Conservation (phyloP, 37 sponge, comb jelly and placozoan species). For the Spongilla lacustris region DNA sequence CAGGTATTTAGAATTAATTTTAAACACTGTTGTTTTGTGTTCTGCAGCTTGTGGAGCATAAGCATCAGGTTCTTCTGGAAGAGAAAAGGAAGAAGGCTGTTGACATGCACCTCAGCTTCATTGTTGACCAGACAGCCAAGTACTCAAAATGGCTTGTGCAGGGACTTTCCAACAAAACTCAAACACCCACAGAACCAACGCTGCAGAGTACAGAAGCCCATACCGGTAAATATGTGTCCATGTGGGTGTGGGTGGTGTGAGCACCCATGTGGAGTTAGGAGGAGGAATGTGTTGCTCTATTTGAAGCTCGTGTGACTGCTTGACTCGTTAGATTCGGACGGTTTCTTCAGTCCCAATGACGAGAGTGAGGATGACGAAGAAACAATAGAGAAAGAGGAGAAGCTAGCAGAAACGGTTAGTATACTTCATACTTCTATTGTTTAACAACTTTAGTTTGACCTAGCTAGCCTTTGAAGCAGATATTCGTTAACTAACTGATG, state of each 20-base stretch:
- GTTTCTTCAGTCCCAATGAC: constrained; percentile 48
- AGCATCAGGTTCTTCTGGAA: constrained; percentile 78
- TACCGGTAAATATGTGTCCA: no score
- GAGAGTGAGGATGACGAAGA: constrained; percentile 83
- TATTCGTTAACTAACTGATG: not conserved
- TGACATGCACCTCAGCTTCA: constrained; percentile 90
- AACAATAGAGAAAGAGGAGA: constrained; percentile 86
- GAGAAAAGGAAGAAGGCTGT: constrained; percentile 84
- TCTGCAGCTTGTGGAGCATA: constrained; percentile 77
- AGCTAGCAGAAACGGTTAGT: constrained; percentile 21
- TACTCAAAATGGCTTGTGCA: constrained; percentile 95
- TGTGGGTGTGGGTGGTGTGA: no score
- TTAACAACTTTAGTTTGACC: no score
- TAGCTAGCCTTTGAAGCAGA: not conserved
- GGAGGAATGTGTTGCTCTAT: no score
- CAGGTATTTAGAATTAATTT: no score
- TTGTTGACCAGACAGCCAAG: constrained; percentile 95
- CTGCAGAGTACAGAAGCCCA: constrained; percentile 5
- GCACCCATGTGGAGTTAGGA: no score
- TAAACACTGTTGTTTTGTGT: no score
- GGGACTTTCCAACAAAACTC: constrained; percentile 49
- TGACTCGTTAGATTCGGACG: constrained; percentile 31
- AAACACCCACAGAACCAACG: constrained; percentile 13
- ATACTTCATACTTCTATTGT: no score
- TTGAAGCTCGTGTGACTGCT: not conserved